Evolutionary conservation across 2,113 vertebrate genomes (phyloP).

Genomic region (Meleagris gallopavo): DNA sequence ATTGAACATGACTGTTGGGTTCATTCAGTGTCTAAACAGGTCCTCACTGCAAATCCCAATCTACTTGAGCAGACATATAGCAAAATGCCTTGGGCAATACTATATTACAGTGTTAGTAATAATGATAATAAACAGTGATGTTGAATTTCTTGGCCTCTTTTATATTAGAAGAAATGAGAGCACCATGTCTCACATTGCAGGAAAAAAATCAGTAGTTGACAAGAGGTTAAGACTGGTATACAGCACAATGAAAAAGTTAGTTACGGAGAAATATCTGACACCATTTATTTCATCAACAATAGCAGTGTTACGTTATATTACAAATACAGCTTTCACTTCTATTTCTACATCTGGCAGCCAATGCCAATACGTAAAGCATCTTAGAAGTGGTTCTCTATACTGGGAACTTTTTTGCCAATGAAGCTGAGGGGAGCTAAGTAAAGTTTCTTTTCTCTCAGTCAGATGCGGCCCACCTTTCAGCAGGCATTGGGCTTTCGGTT

Average conservation of each 20-base stretch:
- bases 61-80: background rate
- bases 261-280: conserved; percentile 5
- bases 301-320: background rate
- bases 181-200: background rate
- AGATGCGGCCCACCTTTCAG: background rate
- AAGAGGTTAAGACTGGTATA: background rate
- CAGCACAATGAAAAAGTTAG: background rate
- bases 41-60: conserved; percentile 1
- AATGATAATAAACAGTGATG: conserved; percentile 40
- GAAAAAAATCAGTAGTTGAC: background rate
- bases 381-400: background rate
- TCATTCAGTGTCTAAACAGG: conserved; percentile 14
- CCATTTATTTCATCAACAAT: background rate
- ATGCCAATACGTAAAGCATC: background rate
- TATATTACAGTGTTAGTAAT: conserved; percentile 34
- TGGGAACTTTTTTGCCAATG: background rate
- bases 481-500: background rate
- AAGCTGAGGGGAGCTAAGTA: background rate
- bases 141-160: conserved; percentile 54
- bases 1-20: conserved; percentile 36
- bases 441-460: background rate
- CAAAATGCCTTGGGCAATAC: conserved; percentile 19
- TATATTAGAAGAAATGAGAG: background rate
- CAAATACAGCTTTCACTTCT: background rate
- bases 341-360: background rate